phyloP scores from a whole-genome alignment of 2,797 vertebrate genomes.

The Sciurus vulgaris region DNA sequence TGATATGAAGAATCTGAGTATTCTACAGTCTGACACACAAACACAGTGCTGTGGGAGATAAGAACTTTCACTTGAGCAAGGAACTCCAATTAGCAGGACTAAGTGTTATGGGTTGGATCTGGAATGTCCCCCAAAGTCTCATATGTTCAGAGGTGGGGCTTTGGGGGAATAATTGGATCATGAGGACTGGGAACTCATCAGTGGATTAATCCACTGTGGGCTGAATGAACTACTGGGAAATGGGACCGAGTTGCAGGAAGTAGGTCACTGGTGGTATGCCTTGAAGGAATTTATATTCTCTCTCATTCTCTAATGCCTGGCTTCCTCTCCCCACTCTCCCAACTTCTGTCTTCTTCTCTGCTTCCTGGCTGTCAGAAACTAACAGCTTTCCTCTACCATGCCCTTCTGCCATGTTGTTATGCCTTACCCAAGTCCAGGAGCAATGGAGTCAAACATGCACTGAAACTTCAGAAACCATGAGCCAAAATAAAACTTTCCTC shows the following conservation, averaged over 20 bases:
- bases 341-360: not conserved
- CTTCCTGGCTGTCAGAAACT: not conserved
- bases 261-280: not conserved
- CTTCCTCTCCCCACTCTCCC: no score
- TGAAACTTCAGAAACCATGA: not conserved
- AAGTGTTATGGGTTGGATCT: not conserved
- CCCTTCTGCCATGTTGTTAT: not conserved
- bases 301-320: no score
- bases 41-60: rapidly evolving
- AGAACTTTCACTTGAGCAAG: no score
- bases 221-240: not conserved
- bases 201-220: not conserved
- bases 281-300: no score
- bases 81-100: not conserved
- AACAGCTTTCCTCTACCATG: not conserved
- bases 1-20: rapidly evolving
- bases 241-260: not conserved
- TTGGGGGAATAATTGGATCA: not conserved
- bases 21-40: no score
- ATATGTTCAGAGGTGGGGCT: not conserved
- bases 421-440: not conserved
- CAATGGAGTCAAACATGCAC: not conserved
- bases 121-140: not conserved
- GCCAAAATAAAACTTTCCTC: no score
- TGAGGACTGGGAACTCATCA: not conserved